These are phyloP conservation scores for Girardia tigrina DNA, from an alignment of 2,888 invertebrate species.

Conservation along the genomic window DNA sequence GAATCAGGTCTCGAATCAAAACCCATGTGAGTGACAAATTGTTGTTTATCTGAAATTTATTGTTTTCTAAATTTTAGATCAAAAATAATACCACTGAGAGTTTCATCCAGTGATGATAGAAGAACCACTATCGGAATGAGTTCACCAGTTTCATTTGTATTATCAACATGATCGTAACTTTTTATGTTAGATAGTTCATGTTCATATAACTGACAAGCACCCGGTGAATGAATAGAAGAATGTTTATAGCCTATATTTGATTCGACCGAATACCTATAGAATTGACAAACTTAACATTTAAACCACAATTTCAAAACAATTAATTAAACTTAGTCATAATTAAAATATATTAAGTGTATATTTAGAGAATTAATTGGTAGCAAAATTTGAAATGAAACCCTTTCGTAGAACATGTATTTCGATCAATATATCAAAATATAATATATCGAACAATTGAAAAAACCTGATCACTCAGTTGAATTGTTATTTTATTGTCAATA, in stretches of 20 bases:
- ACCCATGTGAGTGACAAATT: background rate
- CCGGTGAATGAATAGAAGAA: background rate
- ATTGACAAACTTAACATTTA: too few species aligned
- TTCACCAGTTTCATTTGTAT: background rate
- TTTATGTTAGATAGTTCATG: background rate
- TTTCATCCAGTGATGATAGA: background rate
- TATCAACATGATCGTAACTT: background rate
- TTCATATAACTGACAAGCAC: background rate
- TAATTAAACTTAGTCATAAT: too few species aligned
- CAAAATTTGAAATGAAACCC: too few species aligned
- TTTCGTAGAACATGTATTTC: too few species aligned
- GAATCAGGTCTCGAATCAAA: background rate
- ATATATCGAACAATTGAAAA: too few species aligned
- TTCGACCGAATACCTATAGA: background rate
- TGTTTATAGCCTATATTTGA: background rate
- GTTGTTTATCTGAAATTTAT: background rate
- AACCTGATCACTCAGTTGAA: too few species aligned
- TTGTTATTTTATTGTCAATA: too few species aligned
- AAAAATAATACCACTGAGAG: background rate
- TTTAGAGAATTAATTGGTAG: too few species aligned
- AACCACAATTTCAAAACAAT: too few species aligned
- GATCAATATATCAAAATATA: too few species aligned
- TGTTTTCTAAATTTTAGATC: background rate
- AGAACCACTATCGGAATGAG: background rate
- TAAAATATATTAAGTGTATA: too few species aligned